These are phyloP conservation scores for Trochalopteron elliotii DNA, from an alignment of 2,113 vertebrate genomes.

Conservation along the genomic window DNA sequence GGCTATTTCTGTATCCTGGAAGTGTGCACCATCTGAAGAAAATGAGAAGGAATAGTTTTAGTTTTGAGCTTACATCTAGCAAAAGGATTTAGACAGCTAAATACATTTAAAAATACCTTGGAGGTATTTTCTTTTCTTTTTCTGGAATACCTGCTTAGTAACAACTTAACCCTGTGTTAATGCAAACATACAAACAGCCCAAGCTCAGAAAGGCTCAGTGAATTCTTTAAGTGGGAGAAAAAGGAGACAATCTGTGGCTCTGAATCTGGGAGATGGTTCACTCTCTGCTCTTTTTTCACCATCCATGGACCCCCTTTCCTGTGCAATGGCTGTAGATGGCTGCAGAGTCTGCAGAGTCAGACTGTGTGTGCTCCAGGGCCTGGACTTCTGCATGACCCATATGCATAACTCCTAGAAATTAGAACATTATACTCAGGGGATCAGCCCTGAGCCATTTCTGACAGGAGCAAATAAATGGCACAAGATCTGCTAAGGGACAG, in stretches of 20 bases:
- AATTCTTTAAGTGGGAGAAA: background rate
- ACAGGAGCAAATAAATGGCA: background rate
- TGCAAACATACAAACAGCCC: background rate
- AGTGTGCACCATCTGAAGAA: background rate
- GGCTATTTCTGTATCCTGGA: background rate
- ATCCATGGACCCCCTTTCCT: background rate
- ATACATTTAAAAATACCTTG: background rate
- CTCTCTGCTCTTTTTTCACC: background rate
- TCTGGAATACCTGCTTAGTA: background rate
- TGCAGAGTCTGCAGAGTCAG: background rate
- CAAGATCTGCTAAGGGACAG: background rate
- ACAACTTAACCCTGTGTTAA: background rate
- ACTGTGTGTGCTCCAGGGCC: background rate
- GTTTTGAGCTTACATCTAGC: background rate
- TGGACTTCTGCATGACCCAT: background rate
- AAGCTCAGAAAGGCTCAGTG: background rate
- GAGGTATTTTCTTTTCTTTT: background rate
- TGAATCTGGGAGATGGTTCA: background rate
- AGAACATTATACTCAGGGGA: background rate
- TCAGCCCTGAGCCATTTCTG: background rate
- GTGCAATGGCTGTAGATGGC: background rate
- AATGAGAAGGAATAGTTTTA: background rate
- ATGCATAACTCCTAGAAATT: background rate
- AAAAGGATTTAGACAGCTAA: background rate
- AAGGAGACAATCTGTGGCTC: background rate